A percentile compares a stretch with the other conserved stretches of the same genome.
Conservation (phyloP, 2,113 vertebrate genomes). For the Tragelaphus scriptus region DNA sequence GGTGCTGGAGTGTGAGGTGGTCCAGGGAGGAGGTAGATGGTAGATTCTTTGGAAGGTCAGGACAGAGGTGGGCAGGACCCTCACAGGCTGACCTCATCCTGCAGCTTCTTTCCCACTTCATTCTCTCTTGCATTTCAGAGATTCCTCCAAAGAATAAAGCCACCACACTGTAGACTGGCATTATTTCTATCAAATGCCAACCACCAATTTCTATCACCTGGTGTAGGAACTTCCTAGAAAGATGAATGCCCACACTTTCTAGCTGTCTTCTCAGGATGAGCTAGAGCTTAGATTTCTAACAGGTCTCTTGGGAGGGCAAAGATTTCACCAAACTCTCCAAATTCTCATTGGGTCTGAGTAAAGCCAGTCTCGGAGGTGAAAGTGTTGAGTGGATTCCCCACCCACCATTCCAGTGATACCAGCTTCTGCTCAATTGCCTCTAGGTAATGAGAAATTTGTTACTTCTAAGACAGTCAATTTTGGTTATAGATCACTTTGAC, state of each 20-base stretch:
- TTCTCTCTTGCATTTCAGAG: neutral
- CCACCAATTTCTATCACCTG: neutral
- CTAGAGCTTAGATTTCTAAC: neutral
- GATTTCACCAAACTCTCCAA: neutral
- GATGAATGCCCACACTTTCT: neutral
- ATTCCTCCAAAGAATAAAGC: neutral
- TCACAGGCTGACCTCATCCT: neutral
- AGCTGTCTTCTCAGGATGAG: neutral
- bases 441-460: neutral
- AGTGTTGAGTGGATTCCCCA: neutral
- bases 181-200: neutral
- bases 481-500: neutral
- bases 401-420: neutral
- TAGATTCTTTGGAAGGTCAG: neutral
- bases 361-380: neutral
- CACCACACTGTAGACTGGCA: neutral
- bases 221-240: constrained; percentile 3
- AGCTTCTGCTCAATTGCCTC: neutral
- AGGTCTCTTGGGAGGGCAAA: neutral
- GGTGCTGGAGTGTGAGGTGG: neutral
- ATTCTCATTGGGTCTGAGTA: neutral
- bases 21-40: neutral
- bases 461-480: neutral
- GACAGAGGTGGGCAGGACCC: neutral
- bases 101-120: neutral